Evolutionary conservation across 2,888 invertebrate genomes (phyloP).

Genomic region (Eristalis tenax): DNA sequence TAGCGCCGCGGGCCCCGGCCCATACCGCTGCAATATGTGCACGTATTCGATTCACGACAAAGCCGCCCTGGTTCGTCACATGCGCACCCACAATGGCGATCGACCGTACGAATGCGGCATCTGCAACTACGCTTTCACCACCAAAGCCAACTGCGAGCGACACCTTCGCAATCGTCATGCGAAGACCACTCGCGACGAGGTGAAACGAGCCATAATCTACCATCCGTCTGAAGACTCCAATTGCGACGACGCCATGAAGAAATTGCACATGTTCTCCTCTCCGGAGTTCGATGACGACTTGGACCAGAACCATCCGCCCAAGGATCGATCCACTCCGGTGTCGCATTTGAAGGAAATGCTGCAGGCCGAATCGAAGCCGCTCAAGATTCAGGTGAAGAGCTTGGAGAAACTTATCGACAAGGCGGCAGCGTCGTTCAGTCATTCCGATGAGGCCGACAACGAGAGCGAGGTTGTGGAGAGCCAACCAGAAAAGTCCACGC

Average conservation of each 20-base stretch:
- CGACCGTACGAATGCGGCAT: constrained; percentile 96
- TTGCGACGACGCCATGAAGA: constrained; percentile 86
- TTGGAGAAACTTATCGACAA: constrained; percentile 84
- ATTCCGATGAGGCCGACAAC: constrained; percentile 82
- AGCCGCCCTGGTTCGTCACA: constrained; percentile 93
- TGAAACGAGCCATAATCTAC: constrained; percentile 93
- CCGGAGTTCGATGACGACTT: constrained; percentile 82
- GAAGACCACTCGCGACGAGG: constrained; percentile 92
- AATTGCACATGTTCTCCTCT: constrained; percentile 83
- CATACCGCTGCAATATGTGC: constrained; percentile 96
- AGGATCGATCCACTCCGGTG: constrained; percentile 79
- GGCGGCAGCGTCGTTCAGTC: constrained; percentile 71
- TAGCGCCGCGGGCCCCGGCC: constrained; percentile 88
- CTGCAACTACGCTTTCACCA: constrained; percentile 98
- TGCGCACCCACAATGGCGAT: constrained; percentile 97
- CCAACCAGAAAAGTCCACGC: constrained; percentile 79
- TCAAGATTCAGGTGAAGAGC: constrained; percentile 85
- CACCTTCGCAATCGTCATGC: constrained; percentile 95
- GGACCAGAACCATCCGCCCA: constrained; percentile 76
- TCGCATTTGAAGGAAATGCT: constrained; percentile 82
- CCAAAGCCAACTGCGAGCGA: constrained; percentile 97
- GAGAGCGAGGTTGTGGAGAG: constrained; percentile 81
- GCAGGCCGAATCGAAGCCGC: constrained; percentile 81
- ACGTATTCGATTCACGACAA: constrained; percentile 92
- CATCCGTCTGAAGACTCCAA: constrained; percentile 93